Evolutionary conservation across 2,797 vertebrate genomes (phyloP).

Genomic region (Oreonectes daqikongensis): DNA sequence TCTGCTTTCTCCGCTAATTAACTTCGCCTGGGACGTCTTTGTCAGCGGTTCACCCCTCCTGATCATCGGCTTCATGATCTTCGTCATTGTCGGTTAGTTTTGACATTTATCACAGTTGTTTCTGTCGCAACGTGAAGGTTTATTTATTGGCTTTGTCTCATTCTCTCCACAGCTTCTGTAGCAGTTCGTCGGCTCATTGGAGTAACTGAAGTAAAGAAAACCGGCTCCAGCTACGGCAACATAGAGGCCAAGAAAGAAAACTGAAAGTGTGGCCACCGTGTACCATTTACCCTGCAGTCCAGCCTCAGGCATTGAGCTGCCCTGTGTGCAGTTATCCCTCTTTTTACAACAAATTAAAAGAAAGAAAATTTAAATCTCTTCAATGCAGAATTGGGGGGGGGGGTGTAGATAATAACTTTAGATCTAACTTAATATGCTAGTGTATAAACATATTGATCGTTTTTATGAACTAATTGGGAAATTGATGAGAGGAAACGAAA

Average conservation of each 20-base stretch:
- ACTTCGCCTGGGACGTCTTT: conserved; percentile 89
- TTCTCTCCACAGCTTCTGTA: conserved; percentile 85
- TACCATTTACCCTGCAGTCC: conserved; percentile 49
- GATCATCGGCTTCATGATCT: conserved; percentile 91
- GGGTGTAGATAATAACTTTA: conserved; percentile 27
- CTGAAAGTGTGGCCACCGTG: conserved; percentile 64
- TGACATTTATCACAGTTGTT: too few relatives aligned
- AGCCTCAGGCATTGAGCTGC: conserved; percentile 51
- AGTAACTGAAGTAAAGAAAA: conserved; percentile 96
- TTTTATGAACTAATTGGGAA: conserved; percentile 55
- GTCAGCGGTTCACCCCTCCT: conserved; percentile 95
- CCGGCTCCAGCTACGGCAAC: conserved; percentile 96
- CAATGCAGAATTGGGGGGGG: conserved; percentile 11
- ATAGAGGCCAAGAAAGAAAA: conserved; percentile 93
- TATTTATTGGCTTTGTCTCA: too few relatives aligned
- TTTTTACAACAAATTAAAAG: conserved; percentile 50
- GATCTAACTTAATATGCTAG: conserved; percentile 47
- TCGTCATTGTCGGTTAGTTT: conserved; percentile 89
- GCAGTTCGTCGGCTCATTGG: conserved; percentile 96
- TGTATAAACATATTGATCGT: conserved; percentile 40
- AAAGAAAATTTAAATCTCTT: conserved; percentile 17
- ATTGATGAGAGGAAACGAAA: conserved; percentile 7
- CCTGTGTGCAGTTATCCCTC: conserved; percentile 51
- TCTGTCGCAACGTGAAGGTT: too few relatives aligned
- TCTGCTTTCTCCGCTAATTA: conserved; percentile 95